Evolutionary conservation across 2,797 vertebrate species (phyloP).

Genomic region (Astyanax mexicanus): DNA sequence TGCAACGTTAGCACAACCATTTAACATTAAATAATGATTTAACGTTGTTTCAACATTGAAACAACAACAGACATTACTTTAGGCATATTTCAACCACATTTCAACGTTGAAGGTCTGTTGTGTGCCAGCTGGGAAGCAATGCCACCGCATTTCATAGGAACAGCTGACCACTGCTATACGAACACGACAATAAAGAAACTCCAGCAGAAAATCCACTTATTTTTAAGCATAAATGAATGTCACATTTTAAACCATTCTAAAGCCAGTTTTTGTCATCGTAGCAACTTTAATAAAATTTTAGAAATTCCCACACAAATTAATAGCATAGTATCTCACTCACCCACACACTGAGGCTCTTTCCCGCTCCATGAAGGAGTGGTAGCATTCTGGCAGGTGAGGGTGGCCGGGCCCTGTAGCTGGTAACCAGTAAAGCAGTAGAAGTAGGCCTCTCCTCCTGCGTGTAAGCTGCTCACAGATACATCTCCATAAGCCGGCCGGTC

Average conservation of each 20-base stretch:
- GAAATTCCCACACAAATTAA: background rate
- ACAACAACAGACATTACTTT: too few relatives aligned
- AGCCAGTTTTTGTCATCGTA: background rate
- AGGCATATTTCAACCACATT: too few relatives aligned
- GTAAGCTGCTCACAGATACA: conserved; percentile 90
- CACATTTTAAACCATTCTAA: background rate
- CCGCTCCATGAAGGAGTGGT: conserved; percentile 93
- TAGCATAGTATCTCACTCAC: conserved; percentile 69
- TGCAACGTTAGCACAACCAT: too few relatives aligned
- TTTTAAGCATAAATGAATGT: too few relatives aligned
- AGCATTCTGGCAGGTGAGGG: conserved; percentile 87
- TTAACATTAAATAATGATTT: too few relatives aligned
- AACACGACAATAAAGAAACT: too few relatives aligned
- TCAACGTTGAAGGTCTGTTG: too few relatives aligned
- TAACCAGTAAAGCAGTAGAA: conserved; percentile 91
- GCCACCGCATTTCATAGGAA: too few relatives aligned
- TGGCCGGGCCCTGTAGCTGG: conserved; percentile 82
- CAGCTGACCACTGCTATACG: too few relatives aligned
- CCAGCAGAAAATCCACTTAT: too few relatives aligned
- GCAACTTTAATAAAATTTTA: background rate
- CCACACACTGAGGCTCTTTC: conserved; percentile 84
- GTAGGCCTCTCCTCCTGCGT: conserved; percentile 87
- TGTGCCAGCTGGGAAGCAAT: too few relatives aligned
- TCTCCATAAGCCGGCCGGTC: conserved; percentile 84
- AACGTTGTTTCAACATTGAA: too few relatives aligned